phyloP scores from a whole-genome alignment of 2,888 invertebrate genomes.

The Tinea pellionella region DNA sequence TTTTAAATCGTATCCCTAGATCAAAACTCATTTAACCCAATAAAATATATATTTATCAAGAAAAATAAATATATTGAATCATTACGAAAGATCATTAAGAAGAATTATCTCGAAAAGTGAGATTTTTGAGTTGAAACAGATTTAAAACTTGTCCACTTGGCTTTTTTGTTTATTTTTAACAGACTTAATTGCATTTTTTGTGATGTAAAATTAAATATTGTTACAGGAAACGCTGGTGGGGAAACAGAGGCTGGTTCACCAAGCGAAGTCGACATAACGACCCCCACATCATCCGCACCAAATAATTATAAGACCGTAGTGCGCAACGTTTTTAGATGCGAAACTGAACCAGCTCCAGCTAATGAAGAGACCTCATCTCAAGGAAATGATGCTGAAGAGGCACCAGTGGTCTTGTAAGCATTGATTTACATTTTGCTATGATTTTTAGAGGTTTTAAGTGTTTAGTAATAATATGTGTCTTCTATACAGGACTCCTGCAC shows the following conservation, averaged over 20 bases:
- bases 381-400: neutral
- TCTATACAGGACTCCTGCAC: conserved; percentile 39
- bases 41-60: too few relatives aligned
- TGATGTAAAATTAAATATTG: conserved; percentile 15
- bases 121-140: too few relatives aligned
- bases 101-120: too few relatives aligned
- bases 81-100: too few relatives aligned
- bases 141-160: too few relatives aligned
- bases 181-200: too few relatives aligned
- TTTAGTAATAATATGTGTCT: neutral
- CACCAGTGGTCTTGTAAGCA: neutral
- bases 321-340: conserved; percentile 50
- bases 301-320: conserved; percentile 49
- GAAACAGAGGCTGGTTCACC: conserved; percentile 32
- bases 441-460: neutral
- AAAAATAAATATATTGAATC: too few relatives aligned
- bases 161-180: too few relatives aligned
- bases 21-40: too few relatives aligned
- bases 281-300: conserved; percentile 53
- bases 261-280: conserved; percentile 51
- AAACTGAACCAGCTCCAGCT: conserved; percentile 26
- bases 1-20: too few relatives aligned
- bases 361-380: neutral
- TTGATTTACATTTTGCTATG: neutral
- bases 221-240: neutral